Evolutionary conservation across 2,888 invertebrate species (phyloP).

Genomic region (Tinea semifulvella): DNA sequence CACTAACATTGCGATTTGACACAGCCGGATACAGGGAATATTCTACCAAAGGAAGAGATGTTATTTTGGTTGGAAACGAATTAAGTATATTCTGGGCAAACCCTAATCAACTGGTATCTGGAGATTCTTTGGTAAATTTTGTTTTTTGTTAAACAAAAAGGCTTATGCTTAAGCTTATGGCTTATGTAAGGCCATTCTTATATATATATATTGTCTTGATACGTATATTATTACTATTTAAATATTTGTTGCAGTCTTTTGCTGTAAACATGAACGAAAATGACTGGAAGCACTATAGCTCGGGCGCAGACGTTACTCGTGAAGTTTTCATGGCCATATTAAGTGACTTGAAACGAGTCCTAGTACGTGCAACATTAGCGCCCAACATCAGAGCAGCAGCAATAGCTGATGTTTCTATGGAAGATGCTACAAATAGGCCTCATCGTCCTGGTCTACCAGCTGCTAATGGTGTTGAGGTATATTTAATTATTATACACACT

Average conservation of each 20-base stretch:
- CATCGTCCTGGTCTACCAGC: constrained; percentile 23
- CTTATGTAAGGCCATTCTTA: background rate
- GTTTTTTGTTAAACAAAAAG: background rate
- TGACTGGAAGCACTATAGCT: constrained; percentile 67
- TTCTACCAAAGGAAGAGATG: constrained; percentile 76
- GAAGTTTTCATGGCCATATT: constrained; percentile 87
- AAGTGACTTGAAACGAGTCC: constrained; percentile 81
- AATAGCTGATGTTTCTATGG: constrained; percentile 87
- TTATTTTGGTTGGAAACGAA: constrained; percentile 82
- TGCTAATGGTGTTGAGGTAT: constrained; percentile 82
- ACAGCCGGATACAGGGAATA: constrained; percentile 53
- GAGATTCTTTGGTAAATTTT: constrained; percentile 66
- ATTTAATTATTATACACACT: no score
- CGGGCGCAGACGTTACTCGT: constrained; percentile 68
- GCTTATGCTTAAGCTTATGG: no score
- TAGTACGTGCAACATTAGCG: constrained; percentile 82
- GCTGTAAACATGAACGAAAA: constrained; percentile 72
- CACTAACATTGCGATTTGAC: constrained; percentile 76
- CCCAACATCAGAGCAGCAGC: constrained; percentile 69
- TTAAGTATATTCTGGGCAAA: constrained; percentile 81
- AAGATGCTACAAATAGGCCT: constrained; percentile 68
- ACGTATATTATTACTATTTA: background rate
- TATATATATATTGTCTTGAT: no score
- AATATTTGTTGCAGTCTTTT: constrained; percentile 52
- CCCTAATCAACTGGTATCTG: constrained; percentile 63